Conservation (phyloP, 2,113 vertebrate genomes). For the Coryphaenoides rupestris region DNA sequence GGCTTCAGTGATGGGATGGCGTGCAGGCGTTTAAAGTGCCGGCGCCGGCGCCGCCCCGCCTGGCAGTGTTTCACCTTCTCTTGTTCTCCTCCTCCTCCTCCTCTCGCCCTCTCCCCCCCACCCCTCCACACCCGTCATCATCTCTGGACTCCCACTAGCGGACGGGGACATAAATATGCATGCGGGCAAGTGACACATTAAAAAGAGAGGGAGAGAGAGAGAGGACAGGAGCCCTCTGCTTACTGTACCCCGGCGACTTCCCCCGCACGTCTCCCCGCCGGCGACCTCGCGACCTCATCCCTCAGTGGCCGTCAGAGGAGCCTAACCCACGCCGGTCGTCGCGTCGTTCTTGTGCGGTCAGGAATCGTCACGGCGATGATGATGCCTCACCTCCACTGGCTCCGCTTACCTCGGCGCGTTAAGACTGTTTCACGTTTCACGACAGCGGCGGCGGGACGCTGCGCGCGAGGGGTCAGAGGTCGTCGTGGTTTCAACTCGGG, state of each 20-base stretch:
- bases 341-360: too few relatives aligned
- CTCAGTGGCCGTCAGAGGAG: too few relatives aligned
- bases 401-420: not conserved
- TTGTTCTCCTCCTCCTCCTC: slow-evolving; percentile 25
- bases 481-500: not conserved
- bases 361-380: too few relatives aligned
- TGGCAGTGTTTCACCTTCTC: slow-evolving; percentile 10
- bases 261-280: slow-evolving; percentile 25
- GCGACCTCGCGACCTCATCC: not conserved
- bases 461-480: too few relatives aligned
- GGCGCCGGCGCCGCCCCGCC: slow-evolving; percentile 8
- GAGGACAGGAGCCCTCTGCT: not conserved
- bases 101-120: not conserved
- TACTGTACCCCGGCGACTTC: slow-evolving; percentile 10
- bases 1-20: too few relatives aligned
- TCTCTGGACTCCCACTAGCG: slow-evolving; percentile 9
- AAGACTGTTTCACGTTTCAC: too few relatives aligned
- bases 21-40: slow-evolving; percentile 27
- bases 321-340: too few relatives aligned
- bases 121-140: too few relatives aligned
- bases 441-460: too few relatives aligned
- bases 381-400: not conserved
- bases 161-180: slow-evolving; percentile 15
- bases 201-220: too few relatives aligned
- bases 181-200: slow-evolving; percentile 38